A percentile compares a stretch with the other conserved stretches of the same genome.
phyloP scores from a whole-genome alignment of 2,113 vertebrate genomes.

The Misgurnus mizolepis region DNA sequence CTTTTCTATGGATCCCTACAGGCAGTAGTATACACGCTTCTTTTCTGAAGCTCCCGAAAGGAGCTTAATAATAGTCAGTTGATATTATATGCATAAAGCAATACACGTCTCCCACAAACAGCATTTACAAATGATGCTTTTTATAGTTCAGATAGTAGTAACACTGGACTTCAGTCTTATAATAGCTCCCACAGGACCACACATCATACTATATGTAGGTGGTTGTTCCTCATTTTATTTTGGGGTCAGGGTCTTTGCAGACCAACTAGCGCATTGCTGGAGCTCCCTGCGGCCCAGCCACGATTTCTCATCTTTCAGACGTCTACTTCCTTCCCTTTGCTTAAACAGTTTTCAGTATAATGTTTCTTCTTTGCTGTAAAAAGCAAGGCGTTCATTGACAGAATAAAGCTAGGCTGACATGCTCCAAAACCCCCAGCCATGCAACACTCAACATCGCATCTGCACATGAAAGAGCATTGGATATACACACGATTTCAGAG shows the following conservation, averaged over 20 bases:
- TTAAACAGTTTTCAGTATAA: constrained; percentile 21
- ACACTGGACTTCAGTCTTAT: constrained; percentile 34
- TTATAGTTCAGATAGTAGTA: constrained; percentile 36
- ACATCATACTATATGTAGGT: constrained; percentile 37
- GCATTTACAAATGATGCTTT: constrained; percentile 11
- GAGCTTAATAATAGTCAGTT: constrained; percentile 50
- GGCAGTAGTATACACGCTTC: constrained; percentile 47
- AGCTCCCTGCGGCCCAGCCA: constrained; percentile 17
- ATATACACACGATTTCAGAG: constrained; percentile 33
- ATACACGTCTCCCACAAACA: constrained; percentile 54
- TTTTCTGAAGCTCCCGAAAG: constrained; percentile 55
- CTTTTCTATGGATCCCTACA: not conserved
- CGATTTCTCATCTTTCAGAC: constrained; percentile 22
- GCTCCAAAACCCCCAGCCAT: constrained; percentile 31
- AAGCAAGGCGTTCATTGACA: constrained; percentile 11
- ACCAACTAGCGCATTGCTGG: not conserved
- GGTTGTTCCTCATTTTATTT: constrained; percentile 22
- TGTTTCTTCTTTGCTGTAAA: not conserved
- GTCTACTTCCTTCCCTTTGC: constrained; percentile 12
- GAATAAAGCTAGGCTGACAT: constrained; percentile 40
- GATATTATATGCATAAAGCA: constrained; percentile 68
- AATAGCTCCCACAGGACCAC: constrained; percentile 27
- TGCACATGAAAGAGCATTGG: constrained; percentile 42
- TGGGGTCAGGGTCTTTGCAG: constrained; percentile 17
- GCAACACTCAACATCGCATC: not conserved